Evolutionary conservation across 35 echinoderm and acorn worm genomes (phyloP).

Genomic region (Chiridota heheva): DNA sequence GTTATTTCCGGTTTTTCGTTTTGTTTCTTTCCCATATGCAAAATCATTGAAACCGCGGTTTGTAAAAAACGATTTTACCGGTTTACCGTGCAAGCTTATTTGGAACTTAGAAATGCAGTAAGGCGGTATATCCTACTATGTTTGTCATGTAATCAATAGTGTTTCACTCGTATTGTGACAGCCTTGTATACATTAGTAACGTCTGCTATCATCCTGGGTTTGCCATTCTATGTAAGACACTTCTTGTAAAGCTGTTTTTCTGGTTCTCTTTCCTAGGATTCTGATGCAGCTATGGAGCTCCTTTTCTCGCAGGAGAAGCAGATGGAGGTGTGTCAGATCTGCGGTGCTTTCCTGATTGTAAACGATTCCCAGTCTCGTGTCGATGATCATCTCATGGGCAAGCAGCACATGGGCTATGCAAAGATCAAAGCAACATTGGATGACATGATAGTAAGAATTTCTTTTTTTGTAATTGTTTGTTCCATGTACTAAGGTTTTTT

Average conservation of each 20-base stretch:
- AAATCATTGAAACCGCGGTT: no score
- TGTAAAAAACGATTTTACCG: no score
- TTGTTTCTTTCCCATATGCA: no score
- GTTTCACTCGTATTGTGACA: no score
- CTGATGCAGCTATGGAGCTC: conserved; percentile 66
- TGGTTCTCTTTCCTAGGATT: conserved; percentile 24
- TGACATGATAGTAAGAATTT: conserved; percentile 68
- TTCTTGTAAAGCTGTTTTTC: not conserved
- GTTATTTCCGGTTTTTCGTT: no score
- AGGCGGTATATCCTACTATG: no score
- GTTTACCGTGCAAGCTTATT: no score
- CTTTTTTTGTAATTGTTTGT: not conserved
- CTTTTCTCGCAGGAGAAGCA: conserved; percentile 96
- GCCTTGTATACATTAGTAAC: no score
- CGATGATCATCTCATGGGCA: conserved; percentile 97
- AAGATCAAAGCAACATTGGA: conserved; percentile 96
- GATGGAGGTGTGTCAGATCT: conserved; percentile 98
- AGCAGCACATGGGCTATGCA: conserved; percentile 98
- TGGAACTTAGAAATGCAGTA: no score
- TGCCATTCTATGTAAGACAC: not conserved
- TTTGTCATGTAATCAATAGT: no score
- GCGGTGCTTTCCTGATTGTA: conserved; percentile 93
- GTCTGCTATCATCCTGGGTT: no score
- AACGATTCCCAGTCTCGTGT: conserved; percentile 90
- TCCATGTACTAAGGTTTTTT: not conserved